Base-by-base conservation (phyloP, 2,797 vertebrate species). In the Tragelaphus oryx region DNA sequence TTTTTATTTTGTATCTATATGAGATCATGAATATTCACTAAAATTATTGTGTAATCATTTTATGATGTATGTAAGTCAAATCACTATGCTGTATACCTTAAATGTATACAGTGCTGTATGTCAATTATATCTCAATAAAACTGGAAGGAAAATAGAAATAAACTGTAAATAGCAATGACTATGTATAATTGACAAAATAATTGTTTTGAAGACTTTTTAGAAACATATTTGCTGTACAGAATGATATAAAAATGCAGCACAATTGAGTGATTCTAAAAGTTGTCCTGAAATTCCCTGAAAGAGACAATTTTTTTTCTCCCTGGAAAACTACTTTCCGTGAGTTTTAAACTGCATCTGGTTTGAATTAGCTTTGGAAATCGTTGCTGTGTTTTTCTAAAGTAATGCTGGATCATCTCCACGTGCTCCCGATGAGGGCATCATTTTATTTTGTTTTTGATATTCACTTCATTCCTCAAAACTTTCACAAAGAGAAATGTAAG, bases 331-430 rank as follows among this genome's bases (percentile, higher is more conserved):
- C 12, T 83, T 93, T 68, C 71, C 65, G 6, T 71, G 75, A 60
- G 22, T 89, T 95, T 60, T 82, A 84, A 84, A 85, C 16, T 91
- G 54, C 14, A 84, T 78, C 50, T 93, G 84, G 12, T 87, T 96
- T 80, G 74, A 57, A 92, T 91, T 28, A 81, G 41, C 52, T 1
- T 93, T 93, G 65, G 62, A 91, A 91, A 84, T 80, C 54, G 62
- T 3, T 37, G 22, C 11, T 52, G 16, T 41, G 37, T 20, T 82
- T 79, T 87, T 60, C 46, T 90, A 79, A 95, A 92, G 41, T 71
- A 83, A 93, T 46, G 26, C 28, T 75, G 91, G 71, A 84, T 93
- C 84, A 87, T 93, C 18, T 59, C 57, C 68, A 68, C 20, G 28
- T 57, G 79, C 84, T n/a, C 20, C 62, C 79, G 24, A 65, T 14